Evolutionary conservation across 92 coral and sea anemone species (phyloP).

Genomic region (Bergia puertoricense): DNA sequence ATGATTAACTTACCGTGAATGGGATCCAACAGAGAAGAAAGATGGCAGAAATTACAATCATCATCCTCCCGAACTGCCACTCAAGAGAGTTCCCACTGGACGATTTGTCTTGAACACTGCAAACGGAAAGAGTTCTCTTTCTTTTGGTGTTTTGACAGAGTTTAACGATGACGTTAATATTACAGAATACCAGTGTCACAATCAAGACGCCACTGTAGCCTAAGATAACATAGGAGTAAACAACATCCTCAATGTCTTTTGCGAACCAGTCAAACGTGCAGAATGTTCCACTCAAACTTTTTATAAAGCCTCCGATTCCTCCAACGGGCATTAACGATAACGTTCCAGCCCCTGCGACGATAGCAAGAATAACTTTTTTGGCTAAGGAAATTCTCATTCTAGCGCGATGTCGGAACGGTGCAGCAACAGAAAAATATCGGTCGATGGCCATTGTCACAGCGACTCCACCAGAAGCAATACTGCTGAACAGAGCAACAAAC

Average conservation of each 20-base stretch:
- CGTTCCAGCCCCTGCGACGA: not conserved
- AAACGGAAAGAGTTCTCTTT: not conserved
- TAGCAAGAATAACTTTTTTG: not conserved
- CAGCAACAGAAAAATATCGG: not conserved
- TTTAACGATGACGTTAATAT: not conserved
- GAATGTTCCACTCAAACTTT: not conserved
- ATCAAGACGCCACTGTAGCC: not conserved
- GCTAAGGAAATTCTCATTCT: not conserved
- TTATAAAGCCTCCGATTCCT: not conserved
- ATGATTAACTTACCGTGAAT: not conserved
- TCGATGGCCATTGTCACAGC: not conserved
- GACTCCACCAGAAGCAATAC: conserved; percentile 5
- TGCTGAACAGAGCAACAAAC: not conserved
- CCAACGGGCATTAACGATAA: conserved; percentile 3
- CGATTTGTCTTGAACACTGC: not conserved
- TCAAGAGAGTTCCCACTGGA: not conserved
- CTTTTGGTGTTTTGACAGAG: not conserved
- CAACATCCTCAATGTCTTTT: not conserved
- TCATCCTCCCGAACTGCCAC: conserved; percentile 16
- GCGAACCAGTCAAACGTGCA: conserved; percentile 13
- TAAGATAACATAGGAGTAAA: not conserved
- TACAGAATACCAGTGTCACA: conserved; percentile 7
- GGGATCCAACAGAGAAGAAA: conserved; percentile 5
- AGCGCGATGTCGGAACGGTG: not conserved
- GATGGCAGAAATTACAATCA: conserved; percentile 1